phyloP scores from a whole-genome alignment of 2,113 vertebrate genomes.

The Cebus imitator region DNA sequence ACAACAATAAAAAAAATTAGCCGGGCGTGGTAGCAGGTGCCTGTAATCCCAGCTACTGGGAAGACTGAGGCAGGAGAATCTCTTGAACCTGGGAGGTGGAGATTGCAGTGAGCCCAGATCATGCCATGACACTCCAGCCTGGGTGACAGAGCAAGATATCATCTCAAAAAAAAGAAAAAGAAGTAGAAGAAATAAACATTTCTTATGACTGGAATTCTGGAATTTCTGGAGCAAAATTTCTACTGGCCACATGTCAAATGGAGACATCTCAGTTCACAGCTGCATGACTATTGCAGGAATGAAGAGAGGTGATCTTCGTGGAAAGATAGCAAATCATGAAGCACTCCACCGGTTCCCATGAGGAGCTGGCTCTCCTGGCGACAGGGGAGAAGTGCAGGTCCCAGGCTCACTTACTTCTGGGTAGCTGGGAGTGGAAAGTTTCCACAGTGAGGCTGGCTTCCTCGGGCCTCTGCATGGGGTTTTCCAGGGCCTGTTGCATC shows the following conservation, averaged over 20 bases:
- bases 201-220: background rate
- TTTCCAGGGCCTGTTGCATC: background rate
- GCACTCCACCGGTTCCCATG: accelerated
- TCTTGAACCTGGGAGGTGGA: too few relatives aligned
- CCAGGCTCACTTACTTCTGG: background rate
- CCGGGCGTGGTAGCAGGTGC: too few relatives aligned
- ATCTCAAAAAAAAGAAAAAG: too few relatives aligned
- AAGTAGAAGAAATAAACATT: background rate
- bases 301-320: background rate
- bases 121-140: too few relatives aligned
- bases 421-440: background rate
- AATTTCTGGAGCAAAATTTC: background rate
- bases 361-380: background rate
- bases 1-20: background rate
- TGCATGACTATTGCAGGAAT: accelerated
- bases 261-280: background rate
- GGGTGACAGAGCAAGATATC: too few relatives aligned
- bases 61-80: too few relatives aligned
- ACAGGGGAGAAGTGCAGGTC: background rate
- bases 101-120: too few relatives aligned
- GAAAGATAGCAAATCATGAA: too few relatives aligned
- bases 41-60: too few relatives aligned
- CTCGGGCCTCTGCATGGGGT: background rate
- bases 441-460: accelerated
- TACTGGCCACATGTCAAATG: background rate